Percentiles rank a stretch among this genome's conserved stretches.
These are phyloP conservation scores for Ridgeia piscesae DNA, from an alignment of 1,140 invertebrate genomes.

Conservation along the genomic window DNA sequence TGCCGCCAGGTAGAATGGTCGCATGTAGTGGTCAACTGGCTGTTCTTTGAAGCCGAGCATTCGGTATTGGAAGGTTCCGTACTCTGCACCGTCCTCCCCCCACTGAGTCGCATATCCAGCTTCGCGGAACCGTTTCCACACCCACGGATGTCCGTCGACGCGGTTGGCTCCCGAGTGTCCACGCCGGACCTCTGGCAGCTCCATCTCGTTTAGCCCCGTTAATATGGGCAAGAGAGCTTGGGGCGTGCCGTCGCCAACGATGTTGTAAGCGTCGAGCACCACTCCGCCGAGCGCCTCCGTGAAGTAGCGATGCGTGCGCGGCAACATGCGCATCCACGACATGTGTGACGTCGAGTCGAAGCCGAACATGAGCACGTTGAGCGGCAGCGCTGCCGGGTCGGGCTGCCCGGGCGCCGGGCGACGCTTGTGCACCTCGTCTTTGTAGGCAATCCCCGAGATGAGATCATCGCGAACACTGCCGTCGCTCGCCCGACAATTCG, in stretches of 20 bases:
- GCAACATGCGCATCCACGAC: slow-evolving; percentile 82
- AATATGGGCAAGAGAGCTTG: slow-evolving; percentile 89
- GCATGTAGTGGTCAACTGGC: slow-evolving; percentile 53
- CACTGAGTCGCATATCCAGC: slow-evolving; percentile 72
- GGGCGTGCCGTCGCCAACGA: slow-evolving; percentile 91
- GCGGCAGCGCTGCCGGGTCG: slow-evolving; percentile 51
- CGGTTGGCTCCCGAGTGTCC: slow-evolving; percentile 67
- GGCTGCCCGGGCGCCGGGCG: neutral
- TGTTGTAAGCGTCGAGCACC: slow-evolving; percentile 82
- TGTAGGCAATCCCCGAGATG: slow-evolving; percentile 2
- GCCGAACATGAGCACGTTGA: slow-evolving; percentile 86
- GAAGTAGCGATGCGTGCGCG: slow-evolving; percentile 77
- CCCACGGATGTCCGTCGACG: slow-evolving; percentile 74
- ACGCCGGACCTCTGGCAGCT: slow-evolving; percentile 82
- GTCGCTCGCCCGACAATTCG: slow-evolving; percentile 19
- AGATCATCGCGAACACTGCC: neutral
- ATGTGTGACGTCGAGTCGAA: slow-evolving; percentile 88
- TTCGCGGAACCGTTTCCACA: slow-evolving; percentile 54
- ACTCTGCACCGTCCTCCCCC: slow-evolving; percentile 80
- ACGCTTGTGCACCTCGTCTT: neutral
- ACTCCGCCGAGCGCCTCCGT: slow-evolving; percentile 69
- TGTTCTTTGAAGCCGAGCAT: slow-evolving; percentile 27
- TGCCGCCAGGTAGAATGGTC: slow-evolving; percentile 55
- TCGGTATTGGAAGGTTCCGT: slow-evolving; percentile 88
- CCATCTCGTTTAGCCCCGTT: slow-evolving; percentile 81